Base-by-base conservation (phyloP, 2,888 invertebrate species). In the Caenorhabditis drosophilae region DNA sequence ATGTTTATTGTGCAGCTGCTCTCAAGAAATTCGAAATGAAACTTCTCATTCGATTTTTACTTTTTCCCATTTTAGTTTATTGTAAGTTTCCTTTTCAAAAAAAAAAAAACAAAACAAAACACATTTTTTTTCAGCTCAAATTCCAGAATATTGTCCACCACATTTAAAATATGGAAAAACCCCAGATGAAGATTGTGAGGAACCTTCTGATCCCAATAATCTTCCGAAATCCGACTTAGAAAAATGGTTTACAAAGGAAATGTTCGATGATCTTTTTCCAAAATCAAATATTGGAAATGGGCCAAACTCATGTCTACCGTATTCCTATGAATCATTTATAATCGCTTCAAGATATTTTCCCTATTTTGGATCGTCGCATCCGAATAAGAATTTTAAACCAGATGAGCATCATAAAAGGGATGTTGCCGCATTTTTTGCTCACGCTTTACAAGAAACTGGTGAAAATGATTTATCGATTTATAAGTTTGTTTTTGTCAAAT, bases 331-430 rank as follows among this genome's bases (percentile, higher is more conserved):
- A 38, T 52, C 80, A 4, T 80, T 83, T 45, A 57, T 76, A 6
- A 79, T 83, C 34, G 83, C 83, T 7, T 72, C 78, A 7, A 51
- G 83, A 2, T 83, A 83, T 49, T 83, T 83, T 40, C 82, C 82
- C 2, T 67, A 75, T 16, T 82, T 82, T 52, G 82, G 79, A 22
- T 62, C 72, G 9, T 70, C 68, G 3, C 61, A 69, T 52, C 68
- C 73, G n/a, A 61, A 61, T 41, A 78, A 78, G 55, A 54, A 51
- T n/a, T 73, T 63, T 62, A 67, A 67, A 38, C 55, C 69, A 16
- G 54, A 63, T 41, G 73, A 73, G 47, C 66, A 73, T 53, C 64
- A 70, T 25, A 62, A 73, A 15, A 38, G 81, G 9, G 82, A 82
- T 51, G 68, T 83, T 9, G 78, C 82, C 6, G 77, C 80, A 7